Percentiles rank a stretch among this genome's conserved stretches.
These are phyloP conservation scores for Ceramica pisi DNA, from an alignment of 2,888 invertebrate species.

Conservation along the genomic window DNA sequence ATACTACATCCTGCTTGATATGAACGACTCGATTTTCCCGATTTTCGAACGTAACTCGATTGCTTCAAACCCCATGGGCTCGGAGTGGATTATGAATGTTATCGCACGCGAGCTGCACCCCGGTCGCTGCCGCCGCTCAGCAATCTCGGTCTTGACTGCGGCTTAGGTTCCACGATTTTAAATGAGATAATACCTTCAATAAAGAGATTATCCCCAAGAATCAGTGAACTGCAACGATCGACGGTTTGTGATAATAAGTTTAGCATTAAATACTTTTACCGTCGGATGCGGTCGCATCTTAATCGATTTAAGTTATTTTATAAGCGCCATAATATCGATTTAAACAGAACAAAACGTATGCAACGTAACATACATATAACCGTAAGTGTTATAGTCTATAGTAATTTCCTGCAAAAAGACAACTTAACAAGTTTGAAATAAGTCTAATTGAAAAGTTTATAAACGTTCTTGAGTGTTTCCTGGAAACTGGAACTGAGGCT, in stretches of 20 bases:
- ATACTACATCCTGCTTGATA: constrained; percentile 70
- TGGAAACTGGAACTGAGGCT: constrained; percentile 36
- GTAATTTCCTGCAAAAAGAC: constrained; percentile 28
- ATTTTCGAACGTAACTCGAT: constrained; percentile 80
- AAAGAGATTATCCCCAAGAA: constrained; percentile 48
- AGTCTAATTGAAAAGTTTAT: constrained; percentile 63
- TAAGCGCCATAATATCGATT: constrained; percentile 24
- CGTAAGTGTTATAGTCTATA: neutral
- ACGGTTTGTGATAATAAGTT: constrained; percentile 8
- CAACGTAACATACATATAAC: constrained; percentile 17
- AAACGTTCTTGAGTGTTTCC: constrained; percentile 38
- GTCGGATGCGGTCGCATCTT: constrained; percentile 15
- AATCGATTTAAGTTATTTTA: constrained; percentile 45
- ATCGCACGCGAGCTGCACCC: constrained; percentile 72
- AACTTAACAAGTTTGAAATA: constrained; percentile 53
- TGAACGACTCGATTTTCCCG: constrained; percentile 77
- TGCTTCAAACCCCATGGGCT: constrained; percentile 76
- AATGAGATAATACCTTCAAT: constrained; percentile 46
- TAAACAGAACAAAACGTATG: constrained; percentile 3
- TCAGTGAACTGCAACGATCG: constrained; percentile 21
- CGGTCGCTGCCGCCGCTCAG: constrained; percentile 60
- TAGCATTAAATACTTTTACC: constrained; percentile 21
- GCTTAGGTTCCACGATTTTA: constrained; percentile 34
- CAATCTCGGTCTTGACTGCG: constrained; percentile 59
- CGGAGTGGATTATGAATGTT: constrained; percentile 81